Base-by-base conservation (phyloP, 1,140 invertebrate genomes). In the Drosophila elegans region DNA sequence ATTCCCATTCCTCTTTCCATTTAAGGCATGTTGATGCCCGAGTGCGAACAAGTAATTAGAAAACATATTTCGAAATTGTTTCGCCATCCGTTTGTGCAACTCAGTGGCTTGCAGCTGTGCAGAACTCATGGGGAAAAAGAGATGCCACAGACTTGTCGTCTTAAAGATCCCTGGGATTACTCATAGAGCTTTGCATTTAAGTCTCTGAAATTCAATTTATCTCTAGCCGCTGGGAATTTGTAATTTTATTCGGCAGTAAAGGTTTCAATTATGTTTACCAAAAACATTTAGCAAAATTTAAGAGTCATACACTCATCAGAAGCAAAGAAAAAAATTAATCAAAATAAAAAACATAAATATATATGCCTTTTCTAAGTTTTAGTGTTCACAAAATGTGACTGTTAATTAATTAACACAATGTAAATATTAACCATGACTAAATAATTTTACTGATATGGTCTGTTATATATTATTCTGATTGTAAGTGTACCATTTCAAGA, bases 1-100 rank as follows among this genome's bases (percentile, higher is more conserved):
- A 21, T 21, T 21, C 16, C 16, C 16, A 21, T 21, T 21, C 27
- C 29, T 38, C 48, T 29, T 25, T 11, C 36, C 53, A 44, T 76
- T 80, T 55, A 60, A 32, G 38, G n/a, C 62, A 77, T 59, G 59
- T 13, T 62, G 59, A 55, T 63, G 67, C 42, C 53, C 79, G 72
- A 90, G 86, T 76, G 85, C 85, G 85, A 88, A 90, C 84, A 86
- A 89, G 84, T 89, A 89, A 89, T 89, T 89, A 89, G 86, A 89
- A 90, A 89, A 90, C 74, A 82, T 86, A 78, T 85, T 75, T 84
- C 64, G 64, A 77, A 78, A 73, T 79, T 75, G 68, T 84, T 67
- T 62, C 36, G 42, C 52, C 78, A 52, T 71, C 69, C 44, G 56
- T 64, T 61, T 27, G 44, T 34, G 32, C 60, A 32, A 56, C 45